phyloP scores from a whole-genome alignment of 2,113 vertebrate species.

The Corydoras maculifer region DNA sequence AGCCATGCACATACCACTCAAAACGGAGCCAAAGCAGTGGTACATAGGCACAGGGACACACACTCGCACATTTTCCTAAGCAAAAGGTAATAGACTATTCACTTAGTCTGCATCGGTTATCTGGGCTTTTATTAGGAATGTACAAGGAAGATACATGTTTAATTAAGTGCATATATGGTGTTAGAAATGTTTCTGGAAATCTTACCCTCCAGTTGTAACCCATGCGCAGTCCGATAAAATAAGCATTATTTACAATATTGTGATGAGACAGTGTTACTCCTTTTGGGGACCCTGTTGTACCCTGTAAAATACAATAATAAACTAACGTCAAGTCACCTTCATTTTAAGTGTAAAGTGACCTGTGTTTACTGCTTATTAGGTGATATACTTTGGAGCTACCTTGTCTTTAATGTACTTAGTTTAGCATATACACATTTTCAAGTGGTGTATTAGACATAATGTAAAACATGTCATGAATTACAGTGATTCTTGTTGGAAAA shows the following conservation, averaged over 20 bases:
- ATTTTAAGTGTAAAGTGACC: neutral
- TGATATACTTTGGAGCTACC: no score
- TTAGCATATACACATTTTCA: no score
- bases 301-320: slow-evolving; percentile 62
- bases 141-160: neutral
- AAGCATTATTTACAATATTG: slow-evolving; percentile 86
- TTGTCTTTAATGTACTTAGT: no score
- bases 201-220: slow-evolving; percentile 68
- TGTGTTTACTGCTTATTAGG: no score
- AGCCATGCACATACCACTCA: slow-evolving; percentile 68
- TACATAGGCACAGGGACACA: slow-evolving; percentile 77
- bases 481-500: no score
- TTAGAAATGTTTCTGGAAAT: neutral
- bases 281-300: slow-evolving; percentile 89
- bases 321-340: neutral
- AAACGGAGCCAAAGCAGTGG: slow-evolving; percentile 85
- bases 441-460: no score
- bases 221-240: slow-evolving; percentile 65
- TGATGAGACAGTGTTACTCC: slow-evolving; percentile 83
- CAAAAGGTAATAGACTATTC: neutral
- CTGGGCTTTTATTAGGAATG: neutral
- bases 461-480: no score
- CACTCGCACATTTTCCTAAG: slow-evolving; percentile 57
- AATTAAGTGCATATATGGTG: neutral
- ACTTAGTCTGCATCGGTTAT: neutral